Base-by-base conservation (phyloP, 2,113 vertebrate genomes). In the Salvelinus namaycush region DNA sequence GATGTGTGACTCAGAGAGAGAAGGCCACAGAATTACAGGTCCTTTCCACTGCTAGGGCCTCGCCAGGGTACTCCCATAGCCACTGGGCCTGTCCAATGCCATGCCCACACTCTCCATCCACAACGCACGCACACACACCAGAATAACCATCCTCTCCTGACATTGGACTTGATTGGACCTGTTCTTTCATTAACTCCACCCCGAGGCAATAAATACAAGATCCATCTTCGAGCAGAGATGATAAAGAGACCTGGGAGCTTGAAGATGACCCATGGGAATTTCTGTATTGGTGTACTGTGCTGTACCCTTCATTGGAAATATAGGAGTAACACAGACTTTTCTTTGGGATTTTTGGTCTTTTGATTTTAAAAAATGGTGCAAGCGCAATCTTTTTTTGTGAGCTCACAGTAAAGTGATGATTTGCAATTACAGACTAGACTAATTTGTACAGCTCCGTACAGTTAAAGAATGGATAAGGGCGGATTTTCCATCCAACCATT, bases 171-270 rank as follows among this genome's bases (percentile, higher is more conserved):
- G 78, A 18, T 44, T 44, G 39, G 91, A 90, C 82, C 80, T 79
- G 78, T 82, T 76, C 80, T 74, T 83, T 76, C 81, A 73, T 84
- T 75, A 90, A 86, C 87, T 90, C 89, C 91, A 90, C 89, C 91
- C 90, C 73, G 77, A 79, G 31, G 74, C 76, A 81, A 89, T 80
- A 86, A 84, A 86, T 92, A 89, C 76, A 82, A 69, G 81, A 71
- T 75, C 73, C 60, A 31, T 39, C 66, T 71, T 49, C 14, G 68
- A 83, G 70, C 67, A 77, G 84, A 39, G 67, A 65, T 8, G 13
- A 3, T 62, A 22, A 22, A 4, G 71, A 34, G 76, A 84, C 69
- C 66, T 72, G 59, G 22, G 70, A 80, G 74, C 79, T 14, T 27
- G 54, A 78, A 8, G 76, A 86, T 81, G 83, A 75, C 70, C 70